phyloP scores from a whole-genome alignment of 2,888 invertebrate genomes.

The Gryllus longicercus region DNA sequence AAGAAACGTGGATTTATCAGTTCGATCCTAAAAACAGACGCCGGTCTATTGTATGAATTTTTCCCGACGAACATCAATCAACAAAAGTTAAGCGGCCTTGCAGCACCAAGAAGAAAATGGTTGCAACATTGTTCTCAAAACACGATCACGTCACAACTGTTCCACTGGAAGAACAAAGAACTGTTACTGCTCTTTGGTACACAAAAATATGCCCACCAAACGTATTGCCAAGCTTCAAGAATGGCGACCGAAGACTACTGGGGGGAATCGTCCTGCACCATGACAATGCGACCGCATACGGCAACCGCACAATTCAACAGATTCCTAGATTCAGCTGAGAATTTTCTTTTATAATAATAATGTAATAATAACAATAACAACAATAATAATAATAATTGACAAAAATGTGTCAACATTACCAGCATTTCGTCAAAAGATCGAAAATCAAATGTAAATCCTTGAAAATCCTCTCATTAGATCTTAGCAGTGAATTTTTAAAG shows the following conservation, averaged over 20 bases:
- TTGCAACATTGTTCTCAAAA: background rate
- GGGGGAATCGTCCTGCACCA: too few species aligned
- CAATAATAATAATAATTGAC: too few species aligned
- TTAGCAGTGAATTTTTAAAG: too few species aligned
- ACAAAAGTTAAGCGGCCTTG: background rate
- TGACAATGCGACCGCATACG: too few species aligned
- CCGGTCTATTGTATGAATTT: background rate
- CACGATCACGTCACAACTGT: background rate
- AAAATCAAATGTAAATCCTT: too few species aligned
- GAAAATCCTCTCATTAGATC: too few species aligned
- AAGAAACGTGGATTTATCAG: background rate
- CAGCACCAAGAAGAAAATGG: background rate
- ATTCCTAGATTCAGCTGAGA: too few species aligned
- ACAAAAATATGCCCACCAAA: background rate
- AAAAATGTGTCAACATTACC: too few species aligned
- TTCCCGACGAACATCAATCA: background rate
- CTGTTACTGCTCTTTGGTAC: background rate
- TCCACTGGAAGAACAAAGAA: conserved; percentile 4
- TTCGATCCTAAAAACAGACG: background rate
- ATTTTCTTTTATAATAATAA: too few species aligned
- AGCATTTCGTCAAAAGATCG: too few species aligned
- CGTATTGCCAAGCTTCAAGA: background rate
- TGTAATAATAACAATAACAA: too few species aligned
- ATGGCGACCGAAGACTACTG: background rate
- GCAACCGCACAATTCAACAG: too few species aligned